A percentile compares a stretch with the other conserved stretches of the same genome.
Evolutionary conservation across 2,888 invertebrate genomes (phyloP).

Genomic region (Thecocarcelia acutangulata): DNA sequence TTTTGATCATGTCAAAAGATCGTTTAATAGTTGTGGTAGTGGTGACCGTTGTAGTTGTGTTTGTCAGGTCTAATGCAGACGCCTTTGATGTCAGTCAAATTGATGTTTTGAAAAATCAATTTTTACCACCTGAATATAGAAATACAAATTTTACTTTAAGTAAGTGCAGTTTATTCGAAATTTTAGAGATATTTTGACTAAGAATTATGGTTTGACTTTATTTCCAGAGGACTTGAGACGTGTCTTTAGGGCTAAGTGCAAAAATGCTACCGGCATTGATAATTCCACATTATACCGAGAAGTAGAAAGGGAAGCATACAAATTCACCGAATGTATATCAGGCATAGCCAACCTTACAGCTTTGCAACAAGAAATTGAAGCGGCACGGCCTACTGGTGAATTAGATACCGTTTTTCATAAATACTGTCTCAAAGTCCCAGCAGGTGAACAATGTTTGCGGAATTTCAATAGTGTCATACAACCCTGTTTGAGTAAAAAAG

Average conservation of each 20-base stretch:
- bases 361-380: slow-evolving; percentile 86
- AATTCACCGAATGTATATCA: slow-evolving; percentile 83
- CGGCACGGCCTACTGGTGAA: slow-evolving; percentile 85
- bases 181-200: background rate
- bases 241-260: slow-evolving; percentile 86
- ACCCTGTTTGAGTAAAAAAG: slow-evolving; percentile 85
- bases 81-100: slow-evolving; percentile 71
- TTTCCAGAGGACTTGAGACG: slow-evolving; percentile 83
- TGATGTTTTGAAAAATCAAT: slow-evolving; percentile 74
- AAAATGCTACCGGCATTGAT: slow-evolving; percentile 83
- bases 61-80: slow-evolving; percentile 67
- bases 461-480: slow-evolving; percentile 84
- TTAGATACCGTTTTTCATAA: slow-evolving; percentile 87
- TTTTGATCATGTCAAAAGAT: slow-evolving; percentile 53
- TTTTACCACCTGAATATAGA: slow-evolving; percentile 76
- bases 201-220: background rate
- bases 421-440: slow-evolving; percentile 85
- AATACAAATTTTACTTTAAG: slow-evolving; percentile 76
- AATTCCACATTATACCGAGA: slow-evolving; percentile 83
- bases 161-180: slow-evolving; percentile 60
- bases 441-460: slow-evolving; percentile 83
- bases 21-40: slow-evolving; percentile 70
- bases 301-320: slow-evolving; percentile 81
- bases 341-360: slow-evolving; percentile 83
- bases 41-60: slow-evolving; percentile 70